Base-by-base conservation (phyloP, 2,797 vertebrate genomes). In the Podarcis siculus region DNA sequence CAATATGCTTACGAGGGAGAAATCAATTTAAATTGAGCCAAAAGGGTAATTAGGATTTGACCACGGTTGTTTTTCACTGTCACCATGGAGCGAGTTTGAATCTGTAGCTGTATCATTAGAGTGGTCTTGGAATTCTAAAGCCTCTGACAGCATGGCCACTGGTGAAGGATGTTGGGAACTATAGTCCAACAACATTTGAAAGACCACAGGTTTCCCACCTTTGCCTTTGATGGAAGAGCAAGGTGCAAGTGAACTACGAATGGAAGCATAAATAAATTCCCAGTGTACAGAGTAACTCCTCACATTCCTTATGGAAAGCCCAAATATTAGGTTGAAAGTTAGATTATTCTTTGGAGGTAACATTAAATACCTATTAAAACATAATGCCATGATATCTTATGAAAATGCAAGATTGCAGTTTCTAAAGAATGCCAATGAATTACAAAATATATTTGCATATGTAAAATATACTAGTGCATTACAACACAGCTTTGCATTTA, bases 361-460 rank as follows among this genome's bases (percentile, higher is more conserved):
- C 37, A 81, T 75, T 75, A 66, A 19, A 75, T 45, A 21, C 58
- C 30, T 66, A 39, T 82, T 83, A 87, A 87, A 87, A 82, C n/a
- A 82, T 72, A 58, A 80, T 25, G 30, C 66, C 45, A 13, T 67
- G 35, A 77, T 73, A 32, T 17, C 13, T 61, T 83, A 71, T 71
- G 64, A 67, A 55, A 61, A 73, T 25, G 32, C 58, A 66, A 85
- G 69, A 80, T 35, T 39, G 45, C 27, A 79, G 71, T 85, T 84
- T 35, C 66, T 71, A 39, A 89, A 73, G 23, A 79, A 78, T 64
- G 30, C 7, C 10, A 82, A 71, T 55, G 61, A 90, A 45, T 58
- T 49, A 72, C 61, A 82, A 23, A 81, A n/a, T 72, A 39, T 37
- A 27, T 61, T 87, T 80, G 32, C 67, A 64, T 61, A 73, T 73